Evolutionary conservation across 1,140 invertebrate genomes (phyloP).

Genomic region (Drosophila neocordata): DNA sequence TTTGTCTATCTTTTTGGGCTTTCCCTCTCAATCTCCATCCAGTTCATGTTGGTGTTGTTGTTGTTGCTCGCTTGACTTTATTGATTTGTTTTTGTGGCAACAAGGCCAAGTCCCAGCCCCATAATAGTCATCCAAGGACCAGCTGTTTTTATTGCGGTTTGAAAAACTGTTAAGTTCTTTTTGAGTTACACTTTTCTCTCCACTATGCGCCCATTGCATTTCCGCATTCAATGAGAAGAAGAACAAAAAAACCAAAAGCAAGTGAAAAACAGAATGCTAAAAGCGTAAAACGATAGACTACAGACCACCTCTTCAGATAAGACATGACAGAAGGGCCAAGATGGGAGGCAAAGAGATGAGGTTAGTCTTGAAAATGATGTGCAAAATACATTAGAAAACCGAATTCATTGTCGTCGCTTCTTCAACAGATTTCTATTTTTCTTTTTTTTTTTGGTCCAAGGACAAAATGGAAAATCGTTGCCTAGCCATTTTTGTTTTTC

Average conservation of each 20-base stretch:
- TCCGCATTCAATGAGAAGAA: constrained; percentile 23
- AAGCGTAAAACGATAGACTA: constrained; percentile 36
- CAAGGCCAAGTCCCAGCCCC: not conserved
- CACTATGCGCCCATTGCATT: constrained; percentile 27
- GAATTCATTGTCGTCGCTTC: constrained; percentile 27
- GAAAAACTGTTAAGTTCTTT: constrained; percentile 31
- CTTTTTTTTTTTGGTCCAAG: constrained; percentile 27
- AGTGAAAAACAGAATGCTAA: constrained; percentile 1
- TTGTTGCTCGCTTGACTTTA: not conserved
- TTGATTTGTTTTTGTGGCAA: constrained; percentile 19
- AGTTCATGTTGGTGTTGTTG: not conserved
- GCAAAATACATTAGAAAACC: constrained; percentile 51
- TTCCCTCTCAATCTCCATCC: not conserved
- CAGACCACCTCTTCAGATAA: not conserved
- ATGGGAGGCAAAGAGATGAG: not conserved
- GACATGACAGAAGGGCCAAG: too few relatives aligned
- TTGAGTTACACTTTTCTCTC: constrained; percentile 13
- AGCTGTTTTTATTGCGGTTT: constrained; percentile 25
- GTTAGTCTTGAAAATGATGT: constrained; percentile 24
- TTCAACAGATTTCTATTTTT: not conserved
- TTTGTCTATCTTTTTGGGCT: not conserved
- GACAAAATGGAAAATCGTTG: constrained; percentile 30
- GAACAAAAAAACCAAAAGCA: not conserved
- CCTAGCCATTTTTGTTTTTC: constrained; percentile 5
- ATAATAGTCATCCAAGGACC: constrained; percentile 7